phyloP scores from a whole-genome alignment of 2,797 vertebrate species.

The Pseudomugil tenellus region DNA sequence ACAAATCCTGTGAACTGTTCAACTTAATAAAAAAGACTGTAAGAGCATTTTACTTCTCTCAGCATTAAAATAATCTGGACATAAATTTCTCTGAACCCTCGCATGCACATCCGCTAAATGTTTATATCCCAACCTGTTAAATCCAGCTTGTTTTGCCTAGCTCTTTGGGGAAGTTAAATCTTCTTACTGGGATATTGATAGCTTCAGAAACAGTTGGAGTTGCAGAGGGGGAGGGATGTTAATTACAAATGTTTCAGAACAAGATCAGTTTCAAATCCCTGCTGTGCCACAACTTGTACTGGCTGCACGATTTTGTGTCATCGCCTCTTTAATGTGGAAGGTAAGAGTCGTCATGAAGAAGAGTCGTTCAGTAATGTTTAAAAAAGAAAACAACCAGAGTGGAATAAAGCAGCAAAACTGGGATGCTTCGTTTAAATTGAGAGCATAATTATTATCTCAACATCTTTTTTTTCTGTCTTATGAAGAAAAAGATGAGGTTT shows the following conservation, averaged over 20 bases:
- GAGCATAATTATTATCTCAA: background rate
- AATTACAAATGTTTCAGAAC: conserved; percentile 76
- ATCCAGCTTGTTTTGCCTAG: conserved; percentile 52
- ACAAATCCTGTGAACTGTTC: conserved; percentile 56
- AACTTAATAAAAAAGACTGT: conserved; percentile 70
- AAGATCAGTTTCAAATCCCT: conserved; percentile 71
- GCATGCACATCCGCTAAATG: background rate
- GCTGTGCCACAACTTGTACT: conserved; percentile 60
- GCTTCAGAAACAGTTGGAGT: conserved; percentile 72
- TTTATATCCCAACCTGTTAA: conserved; percentile 55
- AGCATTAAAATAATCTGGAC: conserved; percentile 50
- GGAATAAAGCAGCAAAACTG: conserved; percentile 1
- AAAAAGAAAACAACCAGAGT: conserved; percentile 1
- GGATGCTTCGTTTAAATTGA: background rate
- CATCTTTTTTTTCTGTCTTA: background rate
- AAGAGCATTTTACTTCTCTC: conserved; percentile 45
- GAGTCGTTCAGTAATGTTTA: conserved; percentile 7
- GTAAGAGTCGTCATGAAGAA: conserved; percentile 31
- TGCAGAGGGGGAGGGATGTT: conserved; percentile 63
- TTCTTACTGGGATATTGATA: conserved; percentile 73
- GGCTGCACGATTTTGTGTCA: conserved; percentile 54
- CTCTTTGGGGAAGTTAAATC: conserved; percentile 68
- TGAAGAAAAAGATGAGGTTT: conserved; percentile 4
- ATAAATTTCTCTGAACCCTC: conserved; percentile 37
- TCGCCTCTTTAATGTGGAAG: conserved; percentile 38